Evolutionary conservation across 2,888 invertebrate genomes (phyloP).

Genomic region (Pterostichus madidus): DNA sequence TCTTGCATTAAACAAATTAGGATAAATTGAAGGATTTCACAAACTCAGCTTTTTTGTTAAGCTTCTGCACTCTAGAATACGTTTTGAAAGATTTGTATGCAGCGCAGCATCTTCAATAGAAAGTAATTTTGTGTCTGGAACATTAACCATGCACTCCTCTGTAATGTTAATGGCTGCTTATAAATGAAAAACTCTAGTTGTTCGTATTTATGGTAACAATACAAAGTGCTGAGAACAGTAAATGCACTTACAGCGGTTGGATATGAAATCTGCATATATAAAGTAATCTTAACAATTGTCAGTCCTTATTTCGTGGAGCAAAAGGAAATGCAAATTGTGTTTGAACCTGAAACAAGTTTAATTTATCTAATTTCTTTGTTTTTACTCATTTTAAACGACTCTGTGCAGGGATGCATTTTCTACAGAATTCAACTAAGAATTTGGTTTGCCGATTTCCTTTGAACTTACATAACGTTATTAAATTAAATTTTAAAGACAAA

Average conservation of each 20-base stretch:
- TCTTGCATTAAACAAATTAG: no score
- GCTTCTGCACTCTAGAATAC: neutral
- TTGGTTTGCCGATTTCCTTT: no score
- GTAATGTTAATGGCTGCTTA: conserved; percentile 14
- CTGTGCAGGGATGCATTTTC: no score
- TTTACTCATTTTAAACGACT: no score
- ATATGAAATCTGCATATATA: neutral
- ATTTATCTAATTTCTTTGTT: no score
- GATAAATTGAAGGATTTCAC: no score
- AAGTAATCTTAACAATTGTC: neutral
- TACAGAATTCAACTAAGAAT: no score
- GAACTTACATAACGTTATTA: no score
- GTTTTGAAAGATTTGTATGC: neutral
- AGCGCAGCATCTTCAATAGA: neutral
- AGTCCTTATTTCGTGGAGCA: neutral
- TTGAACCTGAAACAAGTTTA: no score
- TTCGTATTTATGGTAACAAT: neutral
- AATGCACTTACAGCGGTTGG: conserved; percentile 1
- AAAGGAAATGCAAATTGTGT: neutral
- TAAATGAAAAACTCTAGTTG: conserved; percentile 6
- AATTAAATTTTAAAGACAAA: no score
- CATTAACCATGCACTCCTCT: neutral
- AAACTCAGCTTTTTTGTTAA: no score
- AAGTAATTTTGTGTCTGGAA: conserved; percentile 5
- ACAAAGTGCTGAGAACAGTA: neutral